phyloP scores from a whole-genome alignment of 2,797 vertebrate genomes.

The Peromyscus eremicus region DNA sequence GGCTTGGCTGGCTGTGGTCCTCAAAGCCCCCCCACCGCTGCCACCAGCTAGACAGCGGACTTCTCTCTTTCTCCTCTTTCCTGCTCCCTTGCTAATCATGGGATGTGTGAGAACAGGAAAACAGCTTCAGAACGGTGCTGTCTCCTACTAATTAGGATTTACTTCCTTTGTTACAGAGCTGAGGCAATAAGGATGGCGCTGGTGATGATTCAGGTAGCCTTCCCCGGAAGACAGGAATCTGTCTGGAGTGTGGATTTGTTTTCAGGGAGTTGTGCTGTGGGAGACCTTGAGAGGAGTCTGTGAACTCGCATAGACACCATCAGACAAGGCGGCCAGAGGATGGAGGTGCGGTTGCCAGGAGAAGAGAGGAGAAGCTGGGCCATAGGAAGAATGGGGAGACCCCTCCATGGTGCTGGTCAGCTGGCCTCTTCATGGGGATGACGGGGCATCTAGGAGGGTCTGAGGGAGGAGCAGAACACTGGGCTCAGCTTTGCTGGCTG shows the following conservation, averaged over 20 bases:
- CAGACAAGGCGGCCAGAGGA: slow-evolving; percentile 61
- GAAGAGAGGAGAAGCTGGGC: neutral
- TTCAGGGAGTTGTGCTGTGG: slow-evolving; percentile 77
- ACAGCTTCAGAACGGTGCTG: slow-evolving; percentile 72
- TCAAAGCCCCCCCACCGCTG: slow-evolving; percentile 41
- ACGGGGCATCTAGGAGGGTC: neutral
- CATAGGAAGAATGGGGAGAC: neutral
- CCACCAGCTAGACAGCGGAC: neutral
- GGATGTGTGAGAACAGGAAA: slow-evolving; percentile 79
- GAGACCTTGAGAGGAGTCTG: slow-evolving; percentile 65
- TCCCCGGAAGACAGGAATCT: slow-evolving; percentile 81
- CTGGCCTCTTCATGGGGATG: neutral
- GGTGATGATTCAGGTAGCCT: slow-evolving; percentile 82
- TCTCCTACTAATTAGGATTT: slow-evolving; percentile 85
- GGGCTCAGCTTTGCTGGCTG: neutral
- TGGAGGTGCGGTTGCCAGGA: slow-evolving; percentile 52
- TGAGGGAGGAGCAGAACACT: neutral
- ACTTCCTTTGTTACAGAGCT: slow-evolving; percentile 81
- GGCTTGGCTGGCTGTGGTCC: slow-evolving; percentile 43
- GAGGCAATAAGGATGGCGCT: slow-evolving; percentile 79
- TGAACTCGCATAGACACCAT: slow-evolving; percentile 54
- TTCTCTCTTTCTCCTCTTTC: neutral
- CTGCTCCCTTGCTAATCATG: slow-evolving; percentile 39
- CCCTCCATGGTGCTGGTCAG: fast-evolving
- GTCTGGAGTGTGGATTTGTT: slow-evolving; percentile 75